Conservation (phyloP, 1,140 invertebrate species). For the Leptinotarsa undecemlineata region DNA sequence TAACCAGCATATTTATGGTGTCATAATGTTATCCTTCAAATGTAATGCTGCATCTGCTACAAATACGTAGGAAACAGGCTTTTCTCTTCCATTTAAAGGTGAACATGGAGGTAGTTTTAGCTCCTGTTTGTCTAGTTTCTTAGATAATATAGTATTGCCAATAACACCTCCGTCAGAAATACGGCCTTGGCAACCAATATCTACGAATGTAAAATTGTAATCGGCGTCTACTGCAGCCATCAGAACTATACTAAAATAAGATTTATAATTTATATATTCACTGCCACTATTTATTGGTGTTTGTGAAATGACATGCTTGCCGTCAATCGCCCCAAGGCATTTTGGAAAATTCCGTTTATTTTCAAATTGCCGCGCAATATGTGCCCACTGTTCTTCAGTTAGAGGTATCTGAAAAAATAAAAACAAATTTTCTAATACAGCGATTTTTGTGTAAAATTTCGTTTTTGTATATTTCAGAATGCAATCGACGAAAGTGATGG, state of each 20-base stretch:
- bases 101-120: conserved; percentile 39
- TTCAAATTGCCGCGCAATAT: conserved; percentile 27
- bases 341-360: conserved; percentile 31
- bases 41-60: conserved; percentile 56
- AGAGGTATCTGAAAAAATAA: conserved; percentile 25
- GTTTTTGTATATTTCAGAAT: too few relatives aligned
- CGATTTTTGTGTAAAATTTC: not conserved
- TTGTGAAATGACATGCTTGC: conserved; percentile 50
- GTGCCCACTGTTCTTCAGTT: conserved; percentile 4
- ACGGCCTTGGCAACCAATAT: conserved; percentile 52
- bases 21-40: conserved; percentile 54
- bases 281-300: conserved; percentile 47
- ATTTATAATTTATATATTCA: conserved; percentile 57
- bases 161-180: conserved; percentile 29
- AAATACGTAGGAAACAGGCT: conserved; percentile 45
- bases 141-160: conserved; percentile 32
- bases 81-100: conserved; percentile 36
- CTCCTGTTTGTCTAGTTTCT: conserved; percentile 39
- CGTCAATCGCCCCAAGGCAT: conserved; percentile 46
- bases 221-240: conserved; percentile 54
- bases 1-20: conserved; percentile 56
- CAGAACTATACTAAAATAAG: conserved; percentile 55
- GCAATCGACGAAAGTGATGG: too few relatives aligned
- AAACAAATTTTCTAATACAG: not conserved
- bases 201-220: conserved; percentile 52